A percentile compares a stretch with the other conserved stretches of the same genome.
These are phyloP conservation scores for Leptopilina boulardi DNA, from an alignment of 1,140 invertebrate species.

Conservation along the genomic window DNA sequence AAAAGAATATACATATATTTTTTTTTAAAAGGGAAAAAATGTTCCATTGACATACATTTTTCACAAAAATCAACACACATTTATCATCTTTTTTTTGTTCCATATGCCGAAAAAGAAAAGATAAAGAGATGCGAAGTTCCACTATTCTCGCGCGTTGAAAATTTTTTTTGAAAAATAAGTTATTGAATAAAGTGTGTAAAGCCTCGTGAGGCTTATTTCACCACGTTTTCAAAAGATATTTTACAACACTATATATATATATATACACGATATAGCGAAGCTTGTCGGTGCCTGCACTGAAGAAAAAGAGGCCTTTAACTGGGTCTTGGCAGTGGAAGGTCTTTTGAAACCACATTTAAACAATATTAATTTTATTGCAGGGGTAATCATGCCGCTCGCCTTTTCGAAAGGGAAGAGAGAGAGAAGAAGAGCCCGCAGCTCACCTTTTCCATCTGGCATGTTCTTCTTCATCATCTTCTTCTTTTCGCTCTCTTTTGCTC, in stretches of 20 bases:
- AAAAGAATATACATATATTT: too few species aligned
- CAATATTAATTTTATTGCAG: constrained; percentile 34
- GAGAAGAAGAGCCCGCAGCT: background rate
- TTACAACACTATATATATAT: background rate
- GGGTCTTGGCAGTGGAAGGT: background rate
- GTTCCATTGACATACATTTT: background rate
- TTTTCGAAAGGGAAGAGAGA: background rate
- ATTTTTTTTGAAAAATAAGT: too few species aligned
- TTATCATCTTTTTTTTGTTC: constrained; percentile 7
- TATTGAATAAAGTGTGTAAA: background rate
- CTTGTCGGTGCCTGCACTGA: too few species aligned
- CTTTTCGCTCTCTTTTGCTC: background rate
- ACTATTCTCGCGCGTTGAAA: too few species aligned
- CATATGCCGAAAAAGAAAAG: background rate
- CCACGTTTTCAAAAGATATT: constrained; percentile 14
- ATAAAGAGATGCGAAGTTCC: background rate
- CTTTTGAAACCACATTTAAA: constrained; percentile 27
- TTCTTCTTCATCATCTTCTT: too few species aligned
- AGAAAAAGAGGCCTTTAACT: background rate
- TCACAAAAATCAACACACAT: constrained; percentile 13
- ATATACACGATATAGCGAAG: too few species aligned
- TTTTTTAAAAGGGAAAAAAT: too few species aligned
- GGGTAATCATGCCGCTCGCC: constrained; percentile 17
- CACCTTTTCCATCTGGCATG: background rate
- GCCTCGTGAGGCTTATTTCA: constrained; percentile 8